Conservation (phyloP, 1,140 invertebrate species). For the Lordiphosa collinella region DNA sequence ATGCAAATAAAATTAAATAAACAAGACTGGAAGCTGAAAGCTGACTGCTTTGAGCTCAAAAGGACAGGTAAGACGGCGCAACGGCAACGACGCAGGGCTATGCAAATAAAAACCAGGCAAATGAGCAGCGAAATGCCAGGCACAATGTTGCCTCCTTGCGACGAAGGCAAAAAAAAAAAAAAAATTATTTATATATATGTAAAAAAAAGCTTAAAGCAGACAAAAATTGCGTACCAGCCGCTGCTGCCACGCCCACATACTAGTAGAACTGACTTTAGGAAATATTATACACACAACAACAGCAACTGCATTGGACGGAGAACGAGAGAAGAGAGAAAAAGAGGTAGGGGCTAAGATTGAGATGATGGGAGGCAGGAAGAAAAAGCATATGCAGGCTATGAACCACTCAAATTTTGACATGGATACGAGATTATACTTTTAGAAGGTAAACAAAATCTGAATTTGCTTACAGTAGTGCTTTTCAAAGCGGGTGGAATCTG, state of each 20-base stretch:
- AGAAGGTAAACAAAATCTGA: too few species aligned
- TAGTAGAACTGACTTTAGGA: too few species aligned
- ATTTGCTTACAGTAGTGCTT: too few species aligned
- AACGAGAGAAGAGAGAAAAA: too few species aligned
- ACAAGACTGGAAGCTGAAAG: slow-evolving; percentile 17
- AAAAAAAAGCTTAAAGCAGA: slow-evolving; percentile 7
- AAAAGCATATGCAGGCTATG: too few species aligned
- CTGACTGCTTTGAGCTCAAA: slow-evolving; percentile 1
- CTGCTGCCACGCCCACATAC: slow-evolving; percentile 17
- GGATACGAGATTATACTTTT: too few species aligned
- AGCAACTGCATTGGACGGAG: too few species aligned
- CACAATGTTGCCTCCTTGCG: not conserved
- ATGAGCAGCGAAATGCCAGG: slow-evolving; percentile 57
- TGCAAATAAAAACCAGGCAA: slow-evolving; percentile 65
- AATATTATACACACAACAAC: too few species aligned
- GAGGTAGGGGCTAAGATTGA: too few species aligned
- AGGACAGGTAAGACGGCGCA: slow-evolving; percentile 6
- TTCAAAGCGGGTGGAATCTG: too few species aligned
- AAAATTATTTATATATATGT: not conserved
- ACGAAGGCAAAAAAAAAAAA: not conserved
- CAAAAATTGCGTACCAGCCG: slow-evolving; percentile 1
- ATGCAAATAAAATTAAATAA: slow-evolving; percentile 74
- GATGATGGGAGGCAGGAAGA: too few species aligned
- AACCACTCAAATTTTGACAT: too few species aligned
- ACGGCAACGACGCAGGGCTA: slow-evolving; percentile 22